Evolutionary conservation across 2,113 vertebrate species (phyloP).

Genomic region (Mus musculus): GRCm39 chr13:99240001-99240500

Average conservation of each 20-base stretch:
- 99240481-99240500: background rate
- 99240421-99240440: background rate
- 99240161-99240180: background rate
- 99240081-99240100: background rate
- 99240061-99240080: background rate
- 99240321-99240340: background rate
- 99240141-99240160: background rate
- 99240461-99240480: background rate
- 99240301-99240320: background rate
- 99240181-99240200: background rate
- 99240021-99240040: background rate
- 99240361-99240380: background rate
- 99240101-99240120: background rate
- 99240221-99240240: background rate
- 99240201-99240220: background rate
- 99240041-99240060: background rate
- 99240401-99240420: background rate
- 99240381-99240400: background rate
- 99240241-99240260: background rate
- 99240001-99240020: background rate
- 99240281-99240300: background rate
- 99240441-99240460: background rate
- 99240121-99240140: background rate
- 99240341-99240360: background rate
- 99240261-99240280: background rate